Percentiles rank a stretch among this genome's conserved stretches.
Evolutionary conservation across 2,888 invertebrate species (phyloP).

Genomic region (Fissipunctia ypsillon): DNA sequence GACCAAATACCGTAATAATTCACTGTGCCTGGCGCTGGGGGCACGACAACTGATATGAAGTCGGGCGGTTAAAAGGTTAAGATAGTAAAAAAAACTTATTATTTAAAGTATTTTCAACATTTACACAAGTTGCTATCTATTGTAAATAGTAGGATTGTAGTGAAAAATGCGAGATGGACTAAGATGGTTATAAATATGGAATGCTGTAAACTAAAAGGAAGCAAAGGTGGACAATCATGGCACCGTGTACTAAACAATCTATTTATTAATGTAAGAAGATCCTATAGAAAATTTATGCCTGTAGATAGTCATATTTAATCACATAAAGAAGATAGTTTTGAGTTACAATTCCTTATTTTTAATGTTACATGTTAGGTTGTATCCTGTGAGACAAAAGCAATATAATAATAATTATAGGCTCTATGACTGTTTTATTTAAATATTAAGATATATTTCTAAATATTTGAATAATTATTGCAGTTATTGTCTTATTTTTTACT

Average conservation of each 20-base stretch:
- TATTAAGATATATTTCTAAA: constrained; percentile 61
- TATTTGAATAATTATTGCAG: constrained; percentile 62
- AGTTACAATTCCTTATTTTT: constrained; percentile 46
- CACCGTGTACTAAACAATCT: constrained; percentile 20
- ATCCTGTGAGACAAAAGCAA: constrained; percentile 62
- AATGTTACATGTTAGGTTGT: constrained; percentile 58
- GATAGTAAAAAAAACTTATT: not conserved
- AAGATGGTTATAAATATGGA: constrained; percentile 11
- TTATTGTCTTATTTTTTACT: constrained; percentile 58
- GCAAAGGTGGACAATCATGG: constrained; percentile 28
- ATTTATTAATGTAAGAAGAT: constrained; percentile 51
- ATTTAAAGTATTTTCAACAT: not conserved
- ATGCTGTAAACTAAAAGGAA: not conserved
- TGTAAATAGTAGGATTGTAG: constrained; percentile 28
- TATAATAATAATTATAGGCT: constrained; percentile 55
- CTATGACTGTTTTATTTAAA: constrained; percentile 60
- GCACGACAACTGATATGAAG: no score
- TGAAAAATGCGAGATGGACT: not conserved
- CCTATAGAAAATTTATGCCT: constrained; percentile 38
- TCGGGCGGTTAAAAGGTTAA: no score
- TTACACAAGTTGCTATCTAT: not conserved
- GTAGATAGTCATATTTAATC: constrained; percentile 45
- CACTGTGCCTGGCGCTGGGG: no score
- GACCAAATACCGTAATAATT: no score
- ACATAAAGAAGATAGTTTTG: constrained; percentile 31